A percentile compares a stretch with the other conserved stretches of the same genome.
phyloP scores from a whole-genome alignment of 1,140 invertebrate genomes.

The Brachionus sp. region DNA sequence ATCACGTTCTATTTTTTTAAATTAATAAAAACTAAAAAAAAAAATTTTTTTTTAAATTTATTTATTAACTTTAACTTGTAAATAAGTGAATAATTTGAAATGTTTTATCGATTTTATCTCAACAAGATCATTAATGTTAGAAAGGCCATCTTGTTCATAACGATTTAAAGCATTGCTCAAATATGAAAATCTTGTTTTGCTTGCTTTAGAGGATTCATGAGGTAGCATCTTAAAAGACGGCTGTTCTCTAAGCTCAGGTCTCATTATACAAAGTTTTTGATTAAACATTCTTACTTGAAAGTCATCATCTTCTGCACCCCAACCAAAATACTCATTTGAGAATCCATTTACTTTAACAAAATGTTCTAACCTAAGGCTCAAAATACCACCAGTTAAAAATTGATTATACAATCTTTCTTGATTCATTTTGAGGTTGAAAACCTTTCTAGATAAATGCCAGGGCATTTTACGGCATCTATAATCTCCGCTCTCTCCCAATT shows the following conservation, averaged over 20 bases:
- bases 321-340: constrained; percentile 48
- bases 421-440: not conserved
- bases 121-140: constrained; percentile 8
- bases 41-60: not conserved
- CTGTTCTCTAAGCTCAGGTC: constrained; percentile 14
- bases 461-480: constrained; percentile 44
- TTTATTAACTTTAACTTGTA: not conserved
- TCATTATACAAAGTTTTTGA: not conserved
- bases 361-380: constrained; percentile 22
- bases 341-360: constrained; percentile 47
- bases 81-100: constrained; percentile 5
- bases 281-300: constrained; percentile 47
- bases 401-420: constrained; percentile 17
- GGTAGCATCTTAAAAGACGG: constrained; percentile 24
- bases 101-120: not conserved
- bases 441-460: constrained; percentile 33
- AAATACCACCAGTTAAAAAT: constrained; percentile 46
- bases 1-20: too few species aligned
- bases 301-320: constrained; percentile 79
- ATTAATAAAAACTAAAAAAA: not conserved
- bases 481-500: constrained; percentile 64
- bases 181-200: constrained; percentile 8
- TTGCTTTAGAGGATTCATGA: not conserved
- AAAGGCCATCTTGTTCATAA: constrained; percentile 22
- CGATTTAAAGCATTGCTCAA: not conserved